Evolutionary conservation across 2,797 vertebrate genomes (phyloP).

Genomic region (Syngnathus rostellatus): DNA sequence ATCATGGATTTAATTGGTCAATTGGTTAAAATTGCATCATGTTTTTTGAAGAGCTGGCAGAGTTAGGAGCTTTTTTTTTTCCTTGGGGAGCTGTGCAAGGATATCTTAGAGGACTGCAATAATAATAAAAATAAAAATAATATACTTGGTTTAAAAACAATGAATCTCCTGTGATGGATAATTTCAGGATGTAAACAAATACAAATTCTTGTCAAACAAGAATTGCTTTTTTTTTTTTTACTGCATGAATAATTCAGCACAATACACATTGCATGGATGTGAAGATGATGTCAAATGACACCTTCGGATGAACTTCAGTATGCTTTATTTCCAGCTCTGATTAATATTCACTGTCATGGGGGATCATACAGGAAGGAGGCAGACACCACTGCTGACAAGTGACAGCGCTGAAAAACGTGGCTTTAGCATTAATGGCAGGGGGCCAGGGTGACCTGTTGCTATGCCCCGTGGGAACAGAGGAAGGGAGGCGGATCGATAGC

Average conservation of each 20-base stretch:
- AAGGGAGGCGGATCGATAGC: background rate
- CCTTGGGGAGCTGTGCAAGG: too few relatives aligned
- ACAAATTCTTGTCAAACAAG: conserved; percentile 5
- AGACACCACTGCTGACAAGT: conserved; percentile 29
- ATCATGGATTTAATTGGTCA: background rate
- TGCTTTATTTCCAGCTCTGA: conserved; percentile 36
- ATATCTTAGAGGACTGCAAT: too few relatives aligned
- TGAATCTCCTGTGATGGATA: conserved; percentile 22
- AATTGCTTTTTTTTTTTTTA: background rate
- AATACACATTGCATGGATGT: background rate
- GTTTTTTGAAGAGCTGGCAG: too few relatives aligned
- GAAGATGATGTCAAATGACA: conserved; percentile 5
- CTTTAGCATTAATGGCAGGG: conserved; percentile 22
- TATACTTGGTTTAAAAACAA: too few relatives aligned
- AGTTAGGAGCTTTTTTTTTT: too few relatives aligned
- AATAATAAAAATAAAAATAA: too few relatives aligned
- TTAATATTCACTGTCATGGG: conserved; percentile 43
- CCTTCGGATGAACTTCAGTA: background rate
- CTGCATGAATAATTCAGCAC: conserved; percentile 5
- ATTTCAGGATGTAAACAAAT: conserved; percentile 13
- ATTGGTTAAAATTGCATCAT: too few relatives aligned
- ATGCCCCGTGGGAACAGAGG: conserved; percentile 26
- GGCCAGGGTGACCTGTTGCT: conserved; percentile 42
- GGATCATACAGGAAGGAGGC: conserved; percentile 31
- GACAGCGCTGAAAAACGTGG: conserved; percentile 47